Percentiles rank a stretch among this genome's conserved stretches.
These are phyloP conservation scores for Panagrolaimus sp. DNA, from an alignment of 1,140 invertebrate genomes.

Conservation along the genomic window DNA sequence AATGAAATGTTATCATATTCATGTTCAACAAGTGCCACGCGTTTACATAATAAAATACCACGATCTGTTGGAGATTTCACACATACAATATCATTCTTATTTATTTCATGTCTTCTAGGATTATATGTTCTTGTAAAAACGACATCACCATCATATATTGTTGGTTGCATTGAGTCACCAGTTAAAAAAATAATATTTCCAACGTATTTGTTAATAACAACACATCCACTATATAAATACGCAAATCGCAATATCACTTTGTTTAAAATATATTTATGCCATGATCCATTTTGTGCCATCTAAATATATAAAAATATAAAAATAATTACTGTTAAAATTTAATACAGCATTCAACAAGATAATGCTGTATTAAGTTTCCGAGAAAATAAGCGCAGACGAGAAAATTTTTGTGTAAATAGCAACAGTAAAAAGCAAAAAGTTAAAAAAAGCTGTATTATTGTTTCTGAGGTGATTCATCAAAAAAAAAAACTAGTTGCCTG, in stretches of 20 bases:
- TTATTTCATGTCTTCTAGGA: not conserved
- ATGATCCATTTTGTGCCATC: no score
- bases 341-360: no score
- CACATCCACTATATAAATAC: slow-evolving; percentile 1
- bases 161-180: slow-evolving; percentile 11
- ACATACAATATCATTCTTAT: not conserved
- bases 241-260: not conserved
- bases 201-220: not conserved
- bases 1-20: not conserved
- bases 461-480: no score
- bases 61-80: slow-evolving; percentile 11
- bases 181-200: not conserved
- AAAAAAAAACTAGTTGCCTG: no score
- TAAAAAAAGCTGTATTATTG: no score
- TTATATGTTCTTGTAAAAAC: not conserved
- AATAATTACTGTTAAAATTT: no score
- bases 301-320: no score
- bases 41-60: slow-evolving; percentile 8
- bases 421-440: no score
- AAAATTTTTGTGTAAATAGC: no score
- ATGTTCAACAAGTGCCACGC: not conserved
- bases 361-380: no score
- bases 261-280: no score
- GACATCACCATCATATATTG: slow-evolving; percentile 5
- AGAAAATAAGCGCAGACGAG: no score